phyloP scores from a whole-genome alignment of 2,797 vertebrate genomes.

The Amblyopsis hoosieri region DNA sequence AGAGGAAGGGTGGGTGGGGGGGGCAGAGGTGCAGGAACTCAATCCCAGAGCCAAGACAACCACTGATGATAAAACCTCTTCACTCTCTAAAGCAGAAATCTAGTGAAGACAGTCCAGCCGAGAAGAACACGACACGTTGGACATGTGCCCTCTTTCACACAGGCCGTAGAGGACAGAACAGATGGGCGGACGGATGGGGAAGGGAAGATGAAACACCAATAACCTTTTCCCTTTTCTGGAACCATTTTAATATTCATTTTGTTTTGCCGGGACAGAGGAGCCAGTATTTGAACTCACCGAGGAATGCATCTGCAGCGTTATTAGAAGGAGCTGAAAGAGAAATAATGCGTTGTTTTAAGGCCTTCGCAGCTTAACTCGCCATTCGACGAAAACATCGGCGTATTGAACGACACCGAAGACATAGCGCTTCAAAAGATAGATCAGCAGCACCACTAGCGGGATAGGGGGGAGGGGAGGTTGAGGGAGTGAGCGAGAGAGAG shows the following conservation, averaged over 20 bases:
- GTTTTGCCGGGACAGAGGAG: conserved; percentile 5
- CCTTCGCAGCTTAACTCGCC: neutral
- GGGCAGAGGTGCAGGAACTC: conserved; percentile 65
- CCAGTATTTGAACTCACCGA: neutral
- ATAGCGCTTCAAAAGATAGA: no score
- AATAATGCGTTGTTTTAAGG: neutral
- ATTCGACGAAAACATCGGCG: conserved; percentile 9
- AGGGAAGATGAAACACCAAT: neutral
- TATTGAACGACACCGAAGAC: neutral
- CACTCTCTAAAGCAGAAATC: conserved; percentile 14
- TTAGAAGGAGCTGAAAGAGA: neutral
- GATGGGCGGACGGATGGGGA: neutral
- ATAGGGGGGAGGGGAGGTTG: no score
- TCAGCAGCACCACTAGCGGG: no score
- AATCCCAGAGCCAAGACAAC: conserved; percentile 52
- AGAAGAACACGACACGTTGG: conserved; percentile 23
- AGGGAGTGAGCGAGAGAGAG: no score
- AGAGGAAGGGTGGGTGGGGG: conserved; percentile 12
- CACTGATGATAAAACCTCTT: conserved; percentile 65
- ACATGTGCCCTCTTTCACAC: neutral
- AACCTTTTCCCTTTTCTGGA: neutral
- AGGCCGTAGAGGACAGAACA: neutral
- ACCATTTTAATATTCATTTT: neutral
- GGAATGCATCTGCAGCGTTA: neutral
- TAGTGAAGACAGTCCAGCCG: conserved; percentile 2